Evolutionary conservation across 2,113 vertebrate species (phyloP).

Genomic region (Octodon degus): DNA sequence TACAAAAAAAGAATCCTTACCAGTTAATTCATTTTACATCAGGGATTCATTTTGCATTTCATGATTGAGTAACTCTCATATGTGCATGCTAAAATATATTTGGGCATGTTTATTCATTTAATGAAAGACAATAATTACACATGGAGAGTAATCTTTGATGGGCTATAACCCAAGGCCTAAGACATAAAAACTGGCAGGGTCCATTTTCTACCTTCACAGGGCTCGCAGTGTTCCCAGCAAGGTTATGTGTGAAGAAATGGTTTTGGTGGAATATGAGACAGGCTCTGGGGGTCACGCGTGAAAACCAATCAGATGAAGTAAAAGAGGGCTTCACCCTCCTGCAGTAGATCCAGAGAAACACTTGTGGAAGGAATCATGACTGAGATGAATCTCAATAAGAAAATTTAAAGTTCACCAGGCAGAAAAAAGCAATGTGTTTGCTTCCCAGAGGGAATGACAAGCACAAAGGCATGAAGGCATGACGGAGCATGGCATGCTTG

Average conservation of each 20-base stretch:
- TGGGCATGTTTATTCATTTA: background rate
- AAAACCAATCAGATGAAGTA: background rate
- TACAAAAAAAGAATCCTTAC: background rate
- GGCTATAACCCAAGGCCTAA: accelerated
- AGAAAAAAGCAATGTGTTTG: constrained; percentile 62
- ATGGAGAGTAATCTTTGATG: background rate
- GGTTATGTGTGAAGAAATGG: background rate
- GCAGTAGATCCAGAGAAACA: background rate
- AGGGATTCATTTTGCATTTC: background rate
- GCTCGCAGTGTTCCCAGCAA: background rate
- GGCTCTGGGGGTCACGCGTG: background rate
- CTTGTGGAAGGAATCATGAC: background rate
- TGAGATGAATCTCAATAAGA: constrained; percentile 59
- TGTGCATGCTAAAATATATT: background rate
- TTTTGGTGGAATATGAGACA: background rate
- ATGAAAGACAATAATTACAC: background rate
- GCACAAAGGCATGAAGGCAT: constrained; percentile 19
- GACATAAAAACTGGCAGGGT: background rate
- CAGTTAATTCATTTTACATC: background rate
- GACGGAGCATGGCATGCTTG: constrained; percentile 13
- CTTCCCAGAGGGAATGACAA: constrained; percentile 46
- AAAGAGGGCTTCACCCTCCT: background rate
- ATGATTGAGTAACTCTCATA: background rate
- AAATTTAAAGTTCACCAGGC: constrained; percentile 72
- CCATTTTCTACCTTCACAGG: background rate